These are phyloP conservation scores for Pandemis corylana DNA, from an alignment of 2,888 invertebrate species.

Conservation along the genomic window DNA sequence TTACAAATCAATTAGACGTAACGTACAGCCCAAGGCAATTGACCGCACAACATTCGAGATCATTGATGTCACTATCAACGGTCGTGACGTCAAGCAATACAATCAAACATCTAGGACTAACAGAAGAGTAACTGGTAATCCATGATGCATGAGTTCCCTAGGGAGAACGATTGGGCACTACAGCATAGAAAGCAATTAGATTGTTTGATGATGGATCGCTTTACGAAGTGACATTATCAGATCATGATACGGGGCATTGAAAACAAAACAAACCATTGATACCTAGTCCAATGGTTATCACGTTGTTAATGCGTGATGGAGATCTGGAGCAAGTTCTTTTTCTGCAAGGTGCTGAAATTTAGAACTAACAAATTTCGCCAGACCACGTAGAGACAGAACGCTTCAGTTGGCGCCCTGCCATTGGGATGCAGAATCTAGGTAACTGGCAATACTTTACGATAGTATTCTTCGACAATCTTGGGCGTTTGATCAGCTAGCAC, in stretches of 20 bases:
- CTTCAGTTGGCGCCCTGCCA: constrained; percentile 39
- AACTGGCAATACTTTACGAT: constrained; percentile 26
- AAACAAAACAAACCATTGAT: constrained; percentile 8
- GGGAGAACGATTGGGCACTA: neutral
- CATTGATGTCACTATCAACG: constrained; percentile 39
- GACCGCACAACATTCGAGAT: constrained; percentile 37
- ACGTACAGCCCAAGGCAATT: constrained; percentile 41
- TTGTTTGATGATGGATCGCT: constrained; percentile 13
- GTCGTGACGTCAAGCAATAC: constrained; percentile 28
- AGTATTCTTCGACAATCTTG: constrained; percentile 22
- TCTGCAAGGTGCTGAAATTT: constrained; percentile 13
- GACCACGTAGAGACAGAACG: constrained; percentile 10
- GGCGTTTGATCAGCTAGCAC: constrained; percentile 10
- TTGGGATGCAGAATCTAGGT: constrained; percentile 26
- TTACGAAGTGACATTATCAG: constrained; percentile 13
- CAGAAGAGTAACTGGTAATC: neutral
- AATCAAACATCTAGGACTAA: neutral
- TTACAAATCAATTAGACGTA: constrained; percentile 23
- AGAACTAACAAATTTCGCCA: constrained; percentile 28
- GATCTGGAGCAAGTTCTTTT: constrained; percentile 8
- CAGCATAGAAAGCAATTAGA: constrained; percentile 2
- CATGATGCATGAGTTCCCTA: neutral
- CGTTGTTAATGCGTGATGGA: constrained; percentile 19
- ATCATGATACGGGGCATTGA: constrained; percentile 10
- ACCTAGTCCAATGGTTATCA: constrained; percentile 12